Conservation (phyloP, 2,888 invertebrate species). For the Aricia artaxerxes region DNA sequence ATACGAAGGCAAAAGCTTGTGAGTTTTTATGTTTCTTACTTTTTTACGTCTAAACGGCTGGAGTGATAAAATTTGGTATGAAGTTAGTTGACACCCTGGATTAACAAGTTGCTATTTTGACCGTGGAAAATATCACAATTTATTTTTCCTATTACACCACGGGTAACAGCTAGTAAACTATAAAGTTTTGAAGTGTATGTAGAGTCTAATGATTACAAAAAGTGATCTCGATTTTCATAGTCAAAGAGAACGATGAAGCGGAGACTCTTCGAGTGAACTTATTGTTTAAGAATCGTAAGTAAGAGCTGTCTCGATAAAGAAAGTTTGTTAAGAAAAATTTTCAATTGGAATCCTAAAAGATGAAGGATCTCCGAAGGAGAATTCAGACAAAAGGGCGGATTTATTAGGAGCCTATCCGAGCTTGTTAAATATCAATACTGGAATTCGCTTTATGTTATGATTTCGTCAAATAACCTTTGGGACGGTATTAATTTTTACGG, state of each 20-base stretch:
- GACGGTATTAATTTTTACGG: neutral
- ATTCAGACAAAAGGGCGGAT: constrained; percentile 3
- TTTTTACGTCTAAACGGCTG: too few species aligned
- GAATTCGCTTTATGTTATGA: neutral
- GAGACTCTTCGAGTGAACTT: neutral
- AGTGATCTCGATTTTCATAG: neutral
- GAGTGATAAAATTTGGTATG: too few species aligned
- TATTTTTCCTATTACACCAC: too few species aligned
- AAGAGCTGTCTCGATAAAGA: neutral
- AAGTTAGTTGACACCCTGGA: too few species aligned
- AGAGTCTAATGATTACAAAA: neutral
- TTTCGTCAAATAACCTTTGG: neutral
- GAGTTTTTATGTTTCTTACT: too few species aligned
- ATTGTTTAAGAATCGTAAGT: neutral
- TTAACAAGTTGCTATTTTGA: too few species aligned
- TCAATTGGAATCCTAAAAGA: constrained; percentile 3
- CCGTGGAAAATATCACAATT: too few species aligned
- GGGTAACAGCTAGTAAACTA: too few species aligned
- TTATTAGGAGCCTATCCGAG: neutral
- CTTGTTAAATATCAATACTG: neutral
- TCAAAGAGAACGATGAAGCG: neutral
- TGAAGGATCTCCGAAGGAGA: neutral
- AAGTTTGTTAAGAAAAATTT: neutral
- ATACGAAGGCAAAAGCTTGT: too few species aligned
- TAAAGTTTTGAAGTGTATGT: neutral